phyloP scores from a whole-genome alignment of 92 coral and sea anemone genomes.

The Palythoa caribaeorum region DNA sequence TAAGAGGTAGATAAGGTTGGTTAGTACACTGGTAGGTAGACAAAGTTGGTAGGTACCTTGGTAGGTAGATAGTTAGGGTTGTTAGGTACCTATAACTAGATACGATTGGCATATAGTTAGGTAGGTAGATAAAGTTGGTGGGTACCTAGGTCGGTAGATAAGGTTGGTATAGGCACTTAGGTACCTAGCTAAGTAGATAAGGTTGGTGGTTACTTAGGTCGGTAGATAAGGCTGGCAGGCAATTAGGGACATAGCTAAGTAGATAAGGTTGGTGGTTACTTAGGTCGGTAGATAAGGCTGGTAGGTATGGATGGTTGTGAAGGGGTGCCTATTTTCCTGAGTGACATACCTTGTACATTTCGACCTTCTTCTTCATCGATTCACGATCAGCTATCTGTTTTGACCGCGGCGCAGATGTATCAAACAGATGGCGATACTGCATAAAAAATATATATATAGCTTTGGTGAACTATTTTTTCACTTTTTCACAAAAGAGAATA shows the following conservation, averaged over 20 bases:
- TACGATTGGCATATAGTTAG: not conserved
- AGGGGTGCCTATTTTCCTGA: not conserved
- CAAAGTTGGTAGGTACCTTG: not conserved
- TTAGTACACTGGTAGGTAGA: not conserved
- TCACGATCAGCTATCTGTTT: constrained; percentile 5
- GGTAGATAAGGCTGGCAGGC: not conserved
- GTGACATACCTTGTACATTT: not conserved
- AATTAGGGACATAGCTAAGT: too few relatives aligned
- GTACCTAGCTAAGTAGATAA: too few relatives aligned
- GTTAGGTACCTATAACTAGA: not conserved
- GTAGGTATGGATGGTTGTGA: not conserved
- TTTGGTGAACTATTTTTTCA: not conserved
- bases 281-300: not conserved
- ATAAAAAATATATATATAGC: not conserved
- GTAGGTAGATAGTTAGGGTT: not conserved
- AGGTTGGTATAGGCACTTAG: too few relatives aligned
- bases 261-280: too few relatives aligned
- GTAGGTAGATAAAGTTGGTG: not conserved
- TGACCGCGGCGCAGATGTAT: not conserved
- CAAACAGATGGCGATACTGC: not conserved
- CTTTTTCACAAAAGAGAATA: not conserved
- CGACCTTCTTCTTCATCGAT: not conserved
- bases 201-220: too few relatives aligned
- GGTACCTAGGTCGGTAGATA: not conserved
- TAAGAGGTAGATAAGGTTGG: not conserved